Evolutionary conservation across 1,140 invertebrate species (phyloP).

Genomic region (Drosophila takahashii): DNA sequence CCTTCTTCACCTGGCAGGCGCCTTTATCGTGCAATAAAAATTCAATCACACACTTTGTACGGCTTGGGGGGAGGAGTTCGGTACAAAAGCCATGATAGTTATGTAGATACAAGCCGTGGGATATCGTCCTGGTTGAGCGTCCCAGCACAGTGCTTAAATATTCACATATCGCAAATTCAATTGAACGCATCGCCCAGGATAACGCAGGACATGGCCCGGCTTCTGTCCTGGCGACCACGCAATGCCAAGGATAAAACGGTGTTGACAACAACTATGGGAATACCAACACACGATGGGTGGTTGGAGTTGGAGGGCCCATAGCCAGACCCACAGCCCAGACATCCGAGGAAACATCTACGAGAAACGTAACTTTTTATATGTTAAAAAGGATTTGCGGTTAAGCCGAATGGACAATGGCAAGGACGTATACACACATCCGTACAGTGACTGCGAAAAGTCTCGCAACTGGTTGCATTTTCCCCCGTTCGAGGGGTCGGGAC

Average conservation of each 20-base stretch:
- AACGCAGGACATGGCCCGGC: constrained; percentile 60
- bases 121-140: constrained; percentile 27
- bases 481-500: constrained; percentile 25
- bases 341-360: constrained; percentile 29
- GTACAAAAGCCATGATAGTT: constrained; percentile 72
- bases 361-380: constrained; percentile 83
- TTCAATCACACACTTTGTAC: constrained; percentile 67
- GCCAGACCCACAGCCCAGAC: constrained; percentile 8
- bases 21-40: constrained; percentile 79
- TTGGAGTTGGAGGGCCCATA: background rate
- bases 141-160: constrained; percentile 81
- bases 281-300: constrained; percentile 28
- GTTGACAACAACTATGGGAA: constrained; percentile 83
- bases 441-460: constrained; percentile 41
- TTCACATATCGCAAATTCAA: constrained; percentile 84
- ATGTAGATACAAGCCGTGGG: constrained; percentile 53
- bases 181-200: constrained; percentile 74
- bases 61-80: background rate
- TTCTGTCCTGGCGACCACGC: constrained; percentile 49
- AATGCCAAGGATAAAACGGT: constrained; percentile 77
- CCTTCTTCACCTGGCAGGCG: constrained; percentile 48
- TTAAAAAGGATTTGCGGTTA: constrained; percentile 84
- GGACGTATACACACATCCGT: constrained; percentile 22
- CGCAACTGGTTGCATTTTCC: constrained; percentile 64
- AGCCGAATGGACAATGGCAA: constrained; percentile 74